Evolutionary conservation across 1,140 invertebrate species (phyloP).

Genomic region (Sipha flava): DNA sequence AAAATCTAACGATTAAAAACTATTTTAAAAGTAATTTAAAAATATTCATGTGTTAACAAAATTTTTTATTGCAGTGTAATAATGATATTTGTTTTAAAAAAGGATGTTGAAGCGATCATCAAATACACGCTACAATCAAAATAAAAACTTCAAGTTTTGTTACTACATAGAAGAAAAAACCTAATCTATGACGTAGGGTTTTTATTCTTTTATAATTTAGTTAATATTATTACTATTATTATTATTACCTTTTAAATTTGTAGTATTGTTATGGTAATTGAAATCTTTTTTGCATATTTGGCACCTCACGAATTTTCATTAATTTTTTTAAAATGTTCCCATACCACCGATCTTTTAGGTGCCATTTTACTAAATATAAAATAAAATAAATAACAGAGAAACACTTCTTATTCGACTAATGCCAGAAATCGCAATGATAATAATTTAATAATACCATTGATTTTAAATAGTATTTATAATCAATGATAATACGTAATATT

Average conservation of each 20-base stretch:
- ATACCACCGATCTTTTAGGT: not conserved
- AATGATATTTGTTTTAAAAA: not conserved
- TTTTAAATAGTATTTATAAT: too few species aligned
- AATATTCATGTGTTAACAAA: not conserved
- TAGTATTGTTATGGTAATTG: not conserved
- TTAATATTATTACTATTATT: not conserved
- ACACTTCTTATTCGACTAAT: not conserved
- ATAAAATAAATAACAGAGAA: not conserved
- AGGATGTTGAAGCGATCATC: not conserved
- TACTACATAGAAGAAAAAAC: not conserved
- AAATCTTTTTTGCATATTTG: not conserved
- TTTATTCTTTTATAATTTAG: not conserved
- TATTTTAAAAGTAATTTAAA: not conserved
- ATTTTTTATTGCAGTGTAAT: too few species aligned
- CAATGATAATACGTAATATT: not conserved
- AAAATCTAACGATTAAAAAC: not conserved
- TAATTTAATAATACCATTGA: conserved; percentile 1
- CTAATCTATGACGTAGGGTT: not conserved
- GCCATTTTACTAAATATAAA: not conserved
- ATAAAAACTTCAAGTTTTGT: not conserved
- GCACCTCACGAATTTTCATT: not conserved
- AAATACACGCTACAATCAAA: not conserved
- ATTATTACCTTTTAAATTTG: conserved; percentile 1
- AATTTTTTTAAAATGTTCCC: not conserved
- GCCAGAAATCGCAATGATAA: not conserved